Conservation (phyloP, 2,113 vertebrate genomes). For the Halcyon malimbica region DNA sequence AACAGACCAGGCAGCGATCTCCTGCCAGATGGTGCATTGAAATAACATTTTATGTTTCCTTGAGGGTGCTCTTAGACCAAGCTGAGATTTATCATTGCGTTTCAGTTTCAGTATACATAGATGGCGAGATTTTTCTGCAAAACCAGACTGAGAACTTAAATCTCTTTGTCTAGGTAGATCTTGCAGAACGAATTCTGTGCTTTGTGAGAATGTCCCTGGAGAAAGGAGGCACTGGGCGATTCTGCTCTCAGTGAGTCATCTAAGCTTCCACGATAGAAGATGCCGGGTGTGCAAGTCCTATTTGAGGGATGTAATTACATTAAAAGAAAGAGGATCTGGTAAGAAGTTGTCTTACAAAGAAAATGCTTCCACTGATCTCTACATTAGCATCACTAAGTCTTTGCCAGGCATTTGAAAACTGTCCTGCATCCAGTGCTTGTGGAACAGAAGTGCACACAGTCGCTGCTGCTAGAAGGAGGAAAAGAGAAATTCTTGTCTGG, state of each 20-base stretch:
- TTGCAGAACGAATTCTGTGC: neutral
- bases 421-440: neutral
- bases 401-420: neutral
- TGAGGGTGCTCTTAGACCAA: neutral
- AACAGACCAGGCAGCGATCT: conserved; percentile 10
- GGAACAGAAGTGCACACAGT: neutral
- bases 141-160: neutral
- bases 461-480: neutral
- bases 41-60: neutral
- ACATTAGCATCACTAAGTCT: neutral
- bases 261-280: neutral
- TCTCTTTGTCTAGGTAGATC: neutral
- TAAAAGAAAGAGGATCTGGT: neutral
- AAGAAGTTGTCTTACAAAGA: neutral
- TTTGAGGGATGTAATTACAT: neutral
- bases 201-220: neutral
- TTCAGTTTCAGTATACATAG: neutral
- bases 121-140: neutral
- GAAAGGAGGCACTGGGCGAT: neutral
- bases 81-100: neutral
- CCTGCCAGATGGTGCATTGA: neutral
- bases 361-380: neutral
- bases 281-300: neutral
- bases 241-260: neutral
- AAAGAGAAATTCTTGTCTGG: neutral